phyloP scores from a whole-genome alignment of 2,888 invertebrate species.

The Gastrophysa polygoni region DNA sequence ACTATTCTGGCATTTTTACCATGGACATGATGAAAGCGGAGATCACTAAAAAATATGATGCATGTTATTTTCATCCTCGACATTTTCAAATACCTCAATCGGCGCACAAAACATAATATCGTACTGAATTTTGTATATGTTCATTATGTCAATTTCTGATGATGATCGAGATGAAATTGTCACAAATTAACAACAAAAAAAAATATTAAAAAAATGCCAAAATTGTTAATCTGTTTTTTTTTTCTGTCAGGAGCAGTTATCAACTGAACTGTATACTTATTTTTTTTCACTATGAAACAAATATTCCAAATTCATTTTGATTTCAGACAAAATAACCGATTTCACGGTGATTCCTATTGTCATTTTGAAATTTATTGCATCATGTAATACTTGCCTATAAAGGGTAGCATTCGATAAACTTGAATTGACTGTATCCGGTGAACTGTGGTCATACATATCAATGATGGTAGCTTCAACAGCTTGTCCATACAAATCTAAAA shows the following conservation, averaged over 20 bases:
- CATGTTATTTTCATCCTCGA: too few relatives aligned
- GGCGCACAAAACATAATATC: too few relatives aligned
- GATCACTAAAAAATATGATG: slow-evolving; percentile 63
- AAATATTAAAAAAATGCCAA: too few relatives aligned
- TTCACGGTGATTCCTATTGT: too few relatives aligned
- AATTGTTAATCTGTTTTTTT: too few relatives aligned
- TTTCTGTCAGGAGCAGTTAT: too few relatives aligned
- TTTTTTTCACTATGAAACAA: background rate
- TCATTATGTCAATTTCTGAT: too few relatives aligned
- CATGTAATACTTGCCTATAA: slow-evolving; percentile 61
- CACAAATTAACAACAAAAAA: too few relatives aligned
- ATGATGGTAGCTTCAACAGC: slow-evolving; percentile 92
- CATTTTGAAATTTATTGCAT: background rate
- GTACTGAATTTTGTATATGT: too few relatives aligned
- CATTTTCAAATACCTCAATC: too few relatives aligned
- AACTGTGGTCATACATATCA: slow-evolving; percentile 72
- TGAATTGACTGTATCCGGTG: slow-evolving; percentile 75
- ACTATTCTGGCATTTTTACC: slow-evolving; percentile 87
- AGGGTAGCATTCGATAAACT: slow-evolving; percentile 76
- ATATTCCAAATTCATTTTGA: background rate
- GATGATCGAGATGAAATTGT: too few relatives aligned
- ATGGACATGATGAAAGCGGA: slow-evolving; percentile 88
- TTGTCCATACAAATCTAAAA: slow-evolving; percentile 86
- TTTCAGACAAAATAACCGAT: background rate
- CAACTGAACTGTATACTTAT: too few relatives aligned